Conservation (phyloP, 2,113 vertebrate species). For the Oriolus oriolus region DNA sequence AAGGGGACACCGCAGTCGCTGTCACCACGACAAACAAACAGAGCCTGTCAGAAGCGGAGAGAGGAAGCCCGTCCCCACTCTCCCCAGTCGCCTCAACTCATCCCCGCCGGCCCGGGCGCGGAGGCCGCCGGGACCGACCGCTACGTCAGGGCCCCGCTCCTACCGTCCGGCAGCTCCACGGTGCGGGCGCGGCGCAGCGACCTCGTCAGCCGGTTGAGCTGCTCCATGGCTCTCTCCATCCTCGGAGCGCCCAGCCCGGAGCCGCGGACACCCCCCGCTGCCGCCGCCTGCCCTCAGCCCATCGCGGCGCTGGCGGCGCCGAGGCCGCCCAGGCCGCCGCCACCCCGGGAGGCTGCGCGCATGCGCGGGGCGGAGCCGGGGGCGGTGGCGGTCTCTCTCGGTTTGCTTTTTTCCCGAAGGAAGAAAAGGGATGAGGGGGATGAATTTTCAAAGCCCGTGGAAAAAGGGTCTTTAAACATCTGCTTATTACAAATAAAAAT, state of each 20-base stretch:
- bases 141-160: not conserved
- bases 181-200: slow-evolving; percentile 94
- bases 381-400: not conserved
- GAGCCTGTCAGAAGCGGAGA: no score
- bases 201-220: slow-evolving; percentile 91
- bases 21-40: not conserved
- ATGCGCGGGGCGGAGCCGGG: not conserved
- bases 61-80: accelerated
- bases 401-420: accelerated
- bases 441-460: accelerated
- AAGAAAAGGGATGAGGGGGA: accelerated
- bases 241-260: slow-evolving; percentile 63
- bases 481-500: not conserved
- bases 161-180: slow-evolving; percentile 94
- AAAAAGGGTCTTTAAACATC: accelerated
- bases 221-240: slow-evolving; percentile 99
- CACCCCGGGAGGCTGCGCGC: not conserved
- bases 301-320: not conserved
- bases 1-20: accelerated
- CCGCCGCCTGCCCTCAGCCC: not conserved
- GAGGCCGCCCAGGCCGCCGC: not conserved
- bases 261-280: not conserved
- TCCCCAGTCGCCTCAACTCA: not conserved
- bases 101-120: not conserved
- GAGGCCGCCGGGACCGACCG: not conserved